Percentiles rank a stretch among this genome's conserved stretches.
phyloP scores from a whole-genome alignment of 2,113 vertebrate genomes.

The Zonotrichia leucophrys region DNA sequence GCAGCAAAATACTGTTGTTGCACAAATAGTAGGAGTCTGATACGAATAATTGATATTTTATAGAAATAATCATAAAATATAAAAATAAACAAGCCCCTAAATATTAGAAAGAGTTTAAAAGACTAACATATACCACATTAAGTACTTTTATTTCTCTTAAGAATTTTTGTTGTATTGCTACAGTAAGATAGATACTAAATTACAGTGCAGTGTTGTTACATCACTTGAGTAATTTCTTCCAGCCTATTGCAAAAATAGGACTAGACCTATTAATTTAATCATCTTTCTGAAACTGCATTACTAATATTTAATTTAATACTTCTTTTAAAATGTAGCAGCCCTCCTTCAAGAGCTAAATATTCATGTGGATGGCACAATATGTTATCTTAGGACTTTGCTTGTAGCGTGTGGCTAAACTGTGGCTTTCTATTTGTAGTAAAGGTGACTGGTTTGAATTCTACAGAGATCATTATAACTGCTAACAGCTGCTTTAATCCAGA shows the following conservation, averaged over 20 bases:
- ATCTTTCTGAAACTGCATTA: neutral
- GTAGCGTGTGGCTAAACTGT: neutral
- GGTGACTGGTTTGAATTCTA: constrained; percentile 6
- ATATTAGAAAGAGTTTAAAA: neutral
- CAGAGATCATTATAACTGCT: neutral
- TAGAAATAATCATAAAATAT: neutral
- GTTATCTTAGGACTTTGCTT: neutral
- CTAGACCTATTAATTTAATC: neutral
- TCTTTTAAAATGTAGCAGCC: neutral
- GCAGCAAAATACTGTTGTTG: neutral
- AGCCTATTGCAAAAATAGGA: neutral
- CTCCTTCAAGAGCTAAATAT: constrained; percentile 12
- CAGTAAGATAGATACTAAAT: neutral
- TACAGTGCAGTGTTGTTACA: neutral
- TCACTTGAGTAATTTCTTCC: neutral
- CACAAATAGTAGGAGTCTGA: neutral
- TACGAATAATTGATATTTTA: neutral
- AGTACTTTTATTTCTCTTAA: neutral
- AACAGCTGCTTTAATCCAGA: neutral
- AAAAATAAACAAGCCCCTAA: neutral
- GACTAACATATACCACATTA: neutral
- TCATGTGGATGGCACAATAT: neutral
- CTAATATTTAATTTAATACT: constrained; percentile 13
- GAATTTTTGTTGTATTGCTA: neutral
- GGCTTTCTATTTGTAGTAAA: neutral